Base-by-base conservation (phyloP, 2,797 vertebrate species). In the Acropternis orthonyx region DNA sequence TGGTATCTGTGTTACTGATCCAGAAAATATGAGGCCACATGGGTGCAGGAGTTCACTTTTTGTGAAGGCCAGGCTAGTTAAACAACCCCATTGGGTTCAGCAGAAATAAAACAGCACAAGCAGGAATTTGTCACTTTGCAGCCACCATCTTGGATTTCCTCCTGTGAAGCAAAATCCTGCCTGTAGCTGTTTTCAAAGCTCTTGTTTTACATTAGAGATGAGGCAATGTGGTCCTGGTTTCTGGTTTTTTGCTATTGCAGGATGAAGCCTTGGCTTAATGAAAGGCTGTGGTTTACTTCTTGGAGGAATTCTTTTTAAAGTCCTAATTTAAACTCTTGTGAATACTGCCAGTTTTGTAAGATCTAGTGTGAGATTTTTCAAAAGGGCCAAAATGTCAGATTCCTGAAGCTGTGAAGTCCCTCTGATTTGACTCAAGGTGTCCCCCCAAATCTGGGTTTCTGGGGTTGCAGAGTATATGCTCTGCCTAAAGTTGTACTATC, bases 81-180 rank as follows among this genome's bases (percentile, higher is more conserved):
- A 79, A 94, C 37, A 78, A n/a, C 3, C 37, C 88, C 23, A 68
- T 83, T 90, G 41, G 1, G 0, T 88, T 85, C 78, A 78, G 49
- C 66, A 95, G 89, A 88, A 79, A 81, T 94, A 67, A 75, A 76
- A 5, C 68, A 85, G 32, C 67, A 72, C 2, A 18, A 74, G 54
- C 27, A 92, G 86, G 75, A 94, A 91, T 95, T 81, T 88, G 77
- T 80, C 89, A 79, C 75, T 88, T 94, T 27, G 0, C 41, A 65
- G 28, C n/a, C 66, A 89, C 69, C 69, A 81, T 81, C 69, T 82
- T 88, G 66, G 77, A 72, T 96, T 95, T 96, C 68, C 14, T 89
- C 39, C 59, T 69, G 27, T 36, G n/a, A 79, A 44, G 74, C 37
- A 73, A 62, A 66, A 68, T 88, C 28, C 65, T 68, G n/a, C 5